A percentile compares a stretch with the other conserved stretches of the same genome.
Conservation (phyloP, 2,797 vertebrate genomes). For the Propithecus deckenii region DNA sequence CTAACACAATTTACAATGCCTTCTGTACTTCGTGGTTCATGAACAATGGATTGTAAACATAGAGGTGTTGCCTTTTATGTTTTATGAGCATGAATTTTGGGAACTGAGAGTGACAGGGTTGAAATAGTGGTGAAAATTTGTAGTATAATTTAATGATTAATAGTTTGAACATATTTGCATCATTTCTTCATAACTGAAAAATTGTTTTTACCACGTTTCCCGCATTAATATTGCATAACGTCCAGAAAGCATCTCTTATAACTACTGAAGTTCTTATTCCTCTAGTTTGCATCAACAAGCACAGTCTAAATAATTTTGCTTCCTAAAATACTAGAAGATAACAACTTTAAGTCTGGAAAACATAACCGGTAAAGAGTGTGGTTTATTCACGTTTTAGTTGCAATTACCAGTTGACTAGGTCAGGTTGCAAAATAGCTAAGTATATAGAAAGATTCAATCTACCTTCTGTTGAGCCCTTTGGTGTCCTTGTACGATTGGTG, state of each 20-base stretch:
- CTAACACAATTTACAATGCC: not conserved
- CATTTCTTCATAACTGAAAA: not conserved
- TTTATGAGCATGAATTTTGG: not conserved
- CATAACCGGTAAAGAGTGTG: not conserved
- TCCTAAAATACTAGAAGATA: not conserved
- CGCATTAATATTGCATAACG: not conserved
- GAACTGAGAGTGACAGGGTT: fast-evolving
- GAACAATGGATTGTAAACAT: not conserved
- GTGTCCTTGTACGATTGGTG: not conserved
- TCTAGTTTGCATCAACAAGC: not conserved
- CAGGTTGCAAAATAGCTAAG: not conserved
- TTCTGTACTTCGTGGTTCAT: not conserved
- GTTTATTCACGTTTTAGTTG: not conserved
- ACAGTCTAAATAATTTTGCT: not conserved
- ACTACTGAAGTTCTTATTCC: no score
- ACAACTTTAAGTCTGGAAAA: not conserved
- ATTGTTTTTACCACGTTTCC: not conserved
- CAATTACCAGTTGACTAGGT: not conserved
- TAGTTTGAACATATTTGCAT: not conserved
- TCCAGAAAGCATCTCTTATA: not conserved
- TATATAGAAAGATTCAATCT: not conserved
- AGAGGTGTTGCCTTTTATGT: not conserved
- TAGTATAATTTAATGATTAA: not conserved
- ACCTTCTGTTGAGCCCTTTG: not conserved
- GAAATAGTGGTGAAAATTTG: not conserved